A percentile compares a stretch with the other conserved stretches of the same genome.
These are phyloP conservation scores for Aphelenchoides besseyi DNA, from an alignment of 1,140 invertebrate genomes.

Conservation along the genomic window DNA sequence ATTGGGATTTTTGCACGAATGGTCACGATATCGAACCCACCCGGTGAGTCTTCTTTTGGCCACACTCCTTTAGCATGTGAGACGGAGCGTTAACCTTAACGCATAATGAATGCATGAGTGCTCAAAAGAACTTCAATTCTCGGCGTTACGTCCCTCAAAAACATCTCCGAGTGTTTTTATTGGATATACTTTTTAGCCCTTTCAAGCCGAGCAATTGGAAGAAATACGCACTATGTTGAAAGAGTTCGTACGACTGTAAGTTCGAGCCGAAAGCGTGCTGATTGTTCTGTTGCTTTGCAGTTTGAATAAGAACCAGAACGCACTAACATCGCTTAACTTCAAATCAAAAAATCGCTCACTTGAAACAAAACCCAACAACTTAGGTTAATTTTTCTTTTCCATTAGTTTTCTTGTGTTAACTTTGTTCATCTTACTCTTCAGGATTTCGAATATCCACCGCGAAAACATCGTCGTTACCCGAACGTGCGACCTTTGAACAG, in stretches of 20 bases:
- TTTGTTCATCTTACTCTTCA: conserved; percentile 12
- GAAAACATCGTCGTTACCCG: conserved; percentile 5
- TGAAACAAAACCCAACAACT: no score
- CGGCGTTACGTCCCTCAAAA: no score
- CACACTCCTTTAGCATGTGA: no score
- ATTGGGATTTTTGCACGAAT: conserved; percentile 48
- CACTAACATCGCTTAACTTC: conserved; percentile 25
- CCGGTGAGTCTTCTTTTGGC: conserved; percentile 35
- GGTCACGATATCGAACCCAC: conserved; percentile 38
- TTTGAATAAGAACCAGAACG: conserved; percentile 36
- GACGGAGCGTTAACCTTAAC: no score
- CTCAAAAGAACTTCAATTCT: no score
- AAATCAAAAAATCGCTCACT: no score
- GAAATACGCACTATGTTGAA: conserved; percentile 45
- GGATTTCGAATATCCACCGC: neutral
- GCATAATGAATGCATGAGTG: conserved; percentile 16
- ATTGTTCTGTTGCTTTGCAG: conserved; percentile 28
- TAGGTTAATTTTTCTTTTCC: conserved; percentile 22
- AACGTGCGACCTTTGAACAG: conserved; percentile 8
- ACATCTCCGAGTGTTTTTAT: conserved; percentile 16
- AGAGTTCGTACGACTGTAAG: conserved; percentile 48
- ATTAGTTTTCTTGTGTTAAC: conserved; percentile 11
- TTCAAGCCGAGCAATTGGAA: conserved; percentile 38
- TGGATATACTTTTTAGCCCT: conserved; percentile 37
- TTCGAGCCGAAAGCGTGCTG: conserved; percentile 7